Evolutionary conservation across 2,113 vertebrate species (phyloP), one percentile per base, ranked within the genome.

Genomic region (Chaetorhynchus papuensis): DNA sequence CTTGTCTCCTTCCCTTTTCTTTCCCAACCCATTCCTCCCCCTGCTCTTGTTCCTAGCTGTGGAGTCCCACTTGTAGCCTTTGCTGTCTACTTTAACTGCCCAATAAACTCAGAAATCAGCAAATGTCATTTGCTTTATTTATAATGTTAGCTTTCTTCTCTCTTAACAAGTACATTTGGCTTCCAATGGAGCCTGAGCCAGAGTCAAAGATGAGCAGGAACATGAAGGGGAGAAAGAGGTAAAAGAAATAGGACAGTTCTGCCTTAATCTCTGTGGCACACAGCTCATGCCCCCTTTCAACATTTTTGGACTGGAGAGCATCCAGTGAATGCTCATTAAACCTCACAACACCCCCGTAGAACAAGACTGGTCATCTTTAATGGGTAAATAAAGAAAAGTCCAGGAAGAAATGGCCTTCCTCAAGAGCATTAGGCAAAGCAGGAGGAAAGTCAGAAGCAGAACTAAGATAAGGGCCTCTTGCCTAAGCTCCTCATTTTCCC

Each of bases 171-270:
- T 59, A 42, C 15, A 11, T 26, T 83, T 59, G 35, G 17, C 26
- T 83, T 82, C 24, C 39, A 26, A 2, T 12, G 19, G 39, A 85
- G n/a, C 19, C 26, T 71, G 30, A 92, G 39, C 23, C 35, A 83
- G 21, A 83, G 14, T 35, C 57, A 50, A 90, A 90, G 52, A 56
- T 27, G 18, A 75, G 20, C 7, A 64, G 23, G 14, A 68, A 24
- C 11, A 60, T 27, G 30, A 83, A 84, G 11, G 15, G 3, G 10
- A 42, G 11, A 66, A 6, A 85, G 23, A 77, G 0, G 0, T 22
- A 76, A 63, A 84, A 18, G 24, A 28, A 77, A 49, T 31, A 56
- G 9, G 19, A 60, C 3, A 75, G 7, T 20, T 89, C 72, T 82
- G 4, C 31, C 42, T 87, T 65, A 47, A 69, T 47, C 44, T 47